phyloP scores from a whole-genome alignment of 2,888 invertebrate genomes.

The Trachelus stipa region DNA sequence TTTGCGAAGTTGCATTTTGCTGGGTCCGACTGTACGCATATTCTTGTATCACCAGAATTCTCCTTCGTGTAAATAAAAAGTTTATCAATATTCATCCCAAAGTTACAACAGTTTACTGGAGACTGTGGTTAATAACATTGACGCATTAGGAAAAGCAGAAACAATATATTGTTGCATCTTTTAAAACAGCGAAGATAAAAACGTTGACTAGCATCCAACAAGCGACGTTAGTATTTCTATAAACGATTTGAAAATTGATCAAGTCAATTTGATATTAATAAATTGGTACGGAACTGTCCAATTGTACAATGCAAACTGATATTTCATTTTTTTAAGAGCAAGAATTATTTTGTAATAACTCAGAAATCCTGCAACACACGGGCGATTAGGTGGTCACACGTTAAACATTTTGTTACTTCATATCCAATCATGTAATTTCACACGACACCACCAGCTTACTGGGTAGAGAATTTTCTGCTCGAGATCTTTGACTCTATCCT shows the following conservation, averaged over 20 bases:
- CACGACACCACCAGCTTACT: slow-evolving; percentile 69
- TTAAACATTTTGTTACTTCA: not conserved
- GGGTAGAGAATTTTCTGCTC: slow-evolving; percentile 81
- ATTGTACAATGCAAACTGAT: not conserved
- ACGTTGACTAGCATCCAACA: not conserved
- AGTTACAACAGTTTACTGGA: not conserved
- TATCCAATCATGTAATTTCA: slow-evolving; percentile 5
- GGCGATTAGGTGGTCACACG: not conserved
- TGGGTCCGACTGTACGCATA: not conserved
- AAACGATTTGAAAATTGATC: not conserved
- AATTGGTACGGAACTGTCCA: not conserved
- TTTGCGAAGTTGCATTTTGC: too few relatives aligned
- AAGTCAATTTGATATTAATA: not conserved
- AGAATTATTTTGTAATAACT: not conserved
- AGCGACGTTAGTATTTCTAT: not conserved
- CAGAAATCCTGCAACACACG: not conserved
- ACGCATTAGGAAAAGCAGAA: not conserved
- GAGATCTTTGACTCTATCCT: slow-evolving; percentile 85
- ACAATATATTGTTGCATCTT: not conserved
- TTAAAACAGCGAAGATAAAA: not conserved
- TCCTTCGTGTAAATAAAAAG: not conserved
- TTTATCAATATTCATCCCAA: not conserved
- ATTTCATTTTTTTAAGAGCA: not conserved
- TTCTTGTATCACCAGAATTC: not conserved
- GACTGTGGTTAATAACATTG: not conserved